Conservation (phyloP, 2,888 invertebrate species). For the Scaptomyza caliginosa region DNA sequence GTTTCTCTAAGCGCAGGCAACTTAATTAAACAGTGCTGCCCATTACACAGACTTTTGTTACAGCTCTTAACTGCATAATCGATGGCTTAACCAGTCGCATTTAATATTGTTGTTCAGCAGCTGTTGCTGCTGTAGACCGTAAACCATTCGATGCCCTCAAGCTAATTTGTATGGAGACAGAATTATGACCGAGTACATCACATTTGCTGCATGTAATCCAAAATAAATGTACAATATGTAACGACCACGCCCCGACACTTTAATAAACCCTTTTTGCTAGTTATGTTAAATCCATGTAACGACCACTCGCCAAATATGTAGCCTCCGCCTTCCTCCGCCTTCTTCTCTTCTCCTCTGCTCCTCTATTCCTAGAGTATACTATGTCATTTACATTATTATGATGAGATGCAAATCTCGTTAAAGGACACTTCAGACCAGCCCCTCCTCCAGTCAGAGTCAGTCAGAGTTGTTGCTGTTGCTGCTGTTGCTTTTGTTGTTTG, state of each 20-base stretch:
- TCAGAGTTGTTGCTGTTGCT: slow-evolving; percentile 21
- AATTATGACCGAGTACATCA: slow-evolving; percentile 41
- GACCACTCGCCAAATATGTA: slow-evolving; percentile 51
- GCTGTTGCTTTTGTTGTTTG: slow-evolving; percentile 35
- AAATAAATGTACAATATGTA: slow-evolving; percentile 23
- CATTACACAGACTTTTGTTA: neutral
- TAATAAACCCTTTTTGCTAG: slow-evolving; percentile 64
- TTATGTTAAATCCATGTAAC: slow-evolving; percentile 64
- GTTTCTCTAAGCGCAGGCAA: neutral
- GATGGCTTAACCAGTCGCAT: neutral
- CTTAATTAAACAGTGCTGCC: slow-evolving; percentile 1
- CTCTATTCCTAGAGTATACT: neutral
- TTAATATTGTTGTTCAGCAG: slow-evolving; percentile 1
- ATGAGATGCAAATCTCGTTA: slow-evolving; percentile 77
- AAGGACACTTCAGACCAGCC: slow-evolving; percentile 70
- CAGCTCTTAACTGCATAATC: slow-evolving; percentile 4
- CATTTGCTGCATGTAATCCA: slow-evolving; percentile 51
- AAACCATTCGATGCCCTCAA: slow-evolving; percentile 18
- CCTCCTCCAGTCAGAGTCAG: slow-evolving; percentile 32
- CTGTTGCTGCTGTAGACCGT: slow-evolving; percentile 10
- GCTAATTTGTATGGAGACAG: slow-evolving; percentile 37
- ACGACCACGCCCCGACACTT: slow-evolving; percentile 33
- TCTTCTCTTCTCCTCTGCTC: neutral
- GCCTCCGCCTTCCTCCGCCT: neutral
- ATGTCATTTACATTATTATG: slow-evolving; percentile 76